phyloP scores from a whole-genome alignment of 2,888 invertebrate species.

The Nebria salina region DNA sequence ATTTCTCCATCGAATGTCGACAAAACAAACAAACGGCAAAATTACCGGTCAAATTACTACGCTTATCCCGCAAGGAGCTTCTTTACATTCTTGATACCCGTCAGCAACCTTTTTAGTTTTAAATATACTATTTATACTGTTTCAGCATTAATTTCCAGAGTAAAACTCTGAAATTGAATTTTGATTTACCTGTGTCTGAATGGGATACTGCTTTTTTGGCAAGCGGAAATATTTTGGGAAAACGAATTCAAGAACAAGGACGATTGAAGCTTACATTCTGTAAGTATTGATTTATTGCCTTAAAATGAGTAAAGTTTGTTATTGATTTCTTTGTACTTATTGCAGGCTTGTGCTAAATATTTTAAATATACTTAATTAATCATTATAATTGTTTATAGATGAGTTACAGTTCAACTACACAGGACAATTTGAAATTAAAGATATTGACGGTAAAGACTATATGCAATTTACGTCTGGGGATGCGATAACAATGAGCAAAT shows the following conservation, averaged over 20 bases:
- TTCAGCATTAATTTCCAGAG: background rate
- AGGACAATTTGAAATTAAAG: background rate
- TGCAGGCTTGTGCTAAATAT: too few relatives aligned
- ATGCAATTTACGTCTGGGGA: background rate
- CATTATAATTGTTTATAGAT: background rate
- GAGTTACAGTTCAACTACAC: background rate
- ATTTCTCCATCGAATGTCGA: too few relatives aligned
- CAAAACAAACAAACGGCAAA: too few relatives aligned
- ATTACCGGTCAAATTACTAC: too few relatives aligned
- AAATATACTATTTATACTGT: background rate
- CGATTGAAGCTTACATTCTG: background rate
- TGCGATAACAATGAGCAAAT: background rate
- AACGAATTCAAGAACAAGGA: constrained; percentile 12
- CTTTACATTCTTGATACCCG: too few relatives aligned
- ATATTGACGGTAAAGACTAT: background rate
- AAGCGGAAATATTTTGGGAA: constrained; percentile 9
- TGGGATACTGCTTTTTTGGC: constrained; percentile 1
- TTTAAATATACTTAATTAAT: too few relatives aligned
- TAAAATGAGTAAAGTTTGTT: too few relatives aligned
- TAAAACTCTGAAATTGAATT: background rate
- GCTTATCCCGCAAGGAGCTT: too few relatives aligned
- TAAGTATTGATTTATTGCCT: background rate
- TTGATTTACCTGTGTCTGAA: too few relatives aligned
- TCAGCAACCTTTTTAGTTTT: background rate
- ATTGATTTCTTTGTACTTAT: too few relatives aligned